A percentile compares a stretch with the other conserved stretches of the same genome.
These are phyloP conservation scores for Mnemiopsis leidyi DNA, from an alignment of 37 sponge, comb jelly and placozoan species.

Conservation along the genomic window DNA sequence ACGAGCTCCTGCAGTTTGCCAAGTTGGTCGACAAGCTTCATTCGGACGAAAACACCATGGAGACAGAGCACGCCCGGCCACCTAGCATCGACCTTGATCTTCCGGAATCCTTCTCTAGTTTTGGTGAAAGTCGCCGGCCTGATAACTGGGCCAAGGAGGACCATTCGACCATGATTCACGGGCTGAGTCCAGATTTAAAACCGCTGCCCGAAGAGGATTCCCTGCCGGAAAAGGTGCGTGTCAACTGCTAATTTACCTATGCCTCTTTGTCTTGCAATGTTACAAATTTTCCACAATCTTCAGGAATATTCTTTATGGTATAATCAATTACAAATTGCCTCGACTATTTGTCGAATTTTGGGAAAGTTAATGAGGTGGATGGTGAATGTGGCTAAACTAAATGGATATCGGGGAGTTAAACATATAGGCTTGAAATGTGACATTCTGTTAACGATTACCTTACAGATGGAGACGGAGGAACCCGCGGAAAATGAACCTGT, in stretches of 20 bases:
- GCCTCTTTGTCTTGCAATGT: too few relatives aligned
- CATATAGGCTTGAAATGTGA: too few relatives aligned
- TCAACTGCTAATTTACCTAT: too few relatives aligned
- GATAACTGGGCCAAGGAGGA: neutral
- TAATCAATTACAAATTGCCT: neutral
- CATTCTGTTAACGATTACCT: neutral
- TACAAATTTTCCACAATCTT: neutral
- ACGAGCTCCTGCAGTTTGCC: constrained; percentile 36
- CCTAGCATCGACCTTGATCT: constrained; percentile 1
- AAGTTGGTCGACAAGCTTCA: constrained; percentile 39
- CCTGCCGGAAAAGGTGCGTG: neutral
- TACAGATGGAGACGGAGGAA: constrained; percentile 5
- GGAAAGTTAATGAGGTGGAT: neutral
- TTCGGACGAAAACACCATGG: constrained; percentile 16
- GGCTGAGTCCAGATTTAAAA: neutral
- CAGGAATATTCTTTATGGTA: neutral
- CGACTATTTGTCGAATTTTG: neutral
- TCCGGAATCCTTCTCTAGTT: neutral
- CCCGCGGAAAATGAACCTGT: neutral
- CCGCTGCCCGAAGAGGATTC: neutral
- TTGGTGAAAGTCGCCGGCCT: neutral
- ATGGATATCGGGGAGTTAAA: neutral
- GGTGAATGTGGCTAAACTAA: neutral
- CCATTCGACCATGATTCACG: neutral
- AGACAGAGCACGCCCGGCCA: neutral